Evolutionary conservation across 2,888 invertebrate genomes (phyloP), one percentile per base, ranked within the genome.

Genomic region (Papilio elwesi): DNA sequence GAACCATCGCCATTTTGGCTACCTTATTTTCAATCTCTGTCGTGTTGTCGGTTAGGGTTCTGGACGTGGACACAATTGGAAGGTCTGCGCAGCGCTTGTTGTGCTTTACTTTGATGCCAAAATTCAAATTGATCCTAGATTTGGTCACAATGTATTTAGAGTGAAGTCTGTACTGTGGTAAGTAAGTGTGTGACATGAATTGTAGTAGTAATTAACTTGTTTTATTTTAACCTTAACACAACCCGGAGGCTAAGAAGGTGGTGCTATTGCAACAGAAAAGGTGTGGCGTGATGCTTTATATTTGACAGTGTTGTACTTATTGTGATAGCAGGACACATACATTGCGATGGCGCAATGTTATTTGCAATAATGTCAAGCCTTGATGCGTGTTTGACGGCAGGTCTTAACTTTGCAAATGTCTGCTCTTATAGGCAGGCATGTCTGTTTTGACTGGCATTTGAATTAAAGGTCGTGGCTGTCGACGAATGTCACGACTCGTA

Each of bases 381-480:
- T 65, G 65, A 51, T 57, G 65, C 55, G 59, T 57, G 69, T 62
- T 62, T 36, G 43, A n/a, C 59, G 59, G 62, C 51, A 71, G 57
- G 16, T 66, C 51, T 66, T 55, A 70, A 62, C 70, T 70, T 59
- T 49, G 49, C 51, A 66, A 71, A 71, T 71, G 59, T 71, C 66
- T 66, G 51, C 74, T 75, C 71, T 76, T 73, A 26, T 4, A 26
- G 7, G 74, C 70, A 76, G 48, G 65, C 67, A 73, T 67, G 73
- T 70, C 55, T 77, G 76, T 76, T 81, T 79, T 74, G 75, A 43
- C 76, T 84, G 87, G 80, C 83, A 86, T 88, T 88, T 62, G 59
- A 62, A 62, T 62, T 82, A 87, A 85, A 85, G 85, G 87, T 86
- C 83, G 81, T 80, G 80, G 83, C 79, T 80, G n/a, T n/a, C n/a